A percentile compares a stretch with the other conserved stretches of the same genome.
Evolutionary conservation across 2,888 invertebrate species (phyloP).

Genomic region (Epistrophella euchroma): DNA sequence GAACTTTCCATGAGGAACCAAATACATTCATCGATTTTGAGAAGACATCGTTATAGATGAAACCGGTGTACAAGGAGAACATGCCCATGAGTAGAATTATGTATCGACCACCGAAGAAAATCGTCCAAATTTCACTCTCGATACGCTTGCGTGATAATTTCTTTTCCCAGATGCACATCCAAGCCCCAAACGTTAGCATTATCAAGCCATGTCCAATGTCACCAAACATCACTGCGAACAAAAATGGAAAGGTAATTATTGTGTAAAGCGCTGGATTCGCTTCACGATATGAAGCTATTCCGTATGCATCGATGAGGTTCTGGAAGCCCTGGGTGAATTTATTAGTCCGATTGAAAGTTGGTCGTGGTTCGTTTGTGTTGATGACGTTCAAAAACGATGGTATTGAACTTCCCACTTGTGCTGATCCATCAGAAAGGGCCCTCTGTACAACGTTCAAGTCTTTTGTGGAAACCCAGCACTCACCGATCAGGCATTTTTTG

Average conservation of each 20-base stretch:
- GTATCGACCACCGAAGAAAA: conserved; percentile 98
- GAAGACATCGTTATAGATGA: conserved; percentile 99
- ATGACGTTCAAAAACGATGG: conserved; percentile 97
- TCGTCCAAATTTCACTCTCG: conserved; percentile 95
- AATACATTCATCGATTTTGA: conserved; percentile 98
- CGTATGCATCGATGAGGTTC: conserved; percentile 96
- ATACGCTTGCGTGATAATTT: conserved; percentile 88
- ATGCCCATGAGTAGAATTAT: conserved; percentile 98
- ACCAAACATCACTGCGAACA: conserved; percentile 98
- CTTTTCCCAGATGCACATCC: conserved; percentile 92
- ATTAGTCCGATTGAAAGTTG: conserved; percentile 96
- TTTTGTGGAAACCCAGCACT: conserved; percentile 92
- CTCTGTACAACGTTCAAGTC: conserved; percentile 90
- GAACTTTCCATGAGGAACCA: conserved; percentile 92
- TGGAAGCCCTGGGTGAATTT: conserved; percentile 97
- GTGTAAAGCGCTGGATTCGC: conserved; percentile 95
- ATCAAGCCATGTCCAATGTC: conserved; percentile 96
- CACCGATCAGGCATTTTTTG: conserved; percentile 94
- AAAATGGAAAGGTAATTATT: conserved; percentile 96
- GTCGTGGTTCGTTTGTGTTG: conserved; percentile 91
- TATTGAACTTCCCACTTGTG: conserved; percentile 92
- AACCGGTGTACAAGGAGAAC: conserved; percentile 98
- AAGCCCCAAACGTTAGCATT: conserved; percentile 91
- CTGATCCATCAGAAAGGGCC: conserved; percentile 92
- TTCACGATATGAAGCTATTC: conserved; percentile 95